A percentile compares a stretch with the other conserved stretches of the same genome.
Evolutionary conservation across 1,140 invertebrate species (phyloP).

Genomic region (Cotesia chilonis): DNA sequence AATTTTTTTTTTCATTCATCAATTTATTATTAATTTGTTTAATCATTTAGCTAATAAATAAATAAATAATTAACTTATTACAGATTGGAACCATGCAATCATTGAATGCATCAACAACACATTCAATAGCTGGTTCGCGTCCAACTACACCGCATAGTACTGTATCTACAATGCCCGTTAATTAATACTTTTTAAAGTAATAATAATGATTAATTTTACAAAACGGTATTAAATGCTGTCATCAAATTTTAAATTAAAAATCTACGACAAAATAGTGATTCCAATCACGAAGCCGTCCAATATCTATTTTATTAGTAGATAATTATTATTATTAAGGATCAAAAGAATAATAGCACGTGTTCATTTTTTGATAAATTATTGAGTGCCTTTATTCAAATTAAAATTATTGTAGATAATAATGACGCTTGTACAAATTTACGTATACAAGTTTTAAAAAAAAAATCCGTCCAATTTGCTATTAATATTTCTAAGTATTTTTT

Average conservation of each 20-base stretch:
- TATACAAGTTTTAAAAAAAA: background rate
- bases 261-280: no score
- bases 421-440: background rate
- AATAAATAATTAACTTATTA: slow-evolving; percentile 38
- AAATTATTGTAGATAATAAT: slow-evolving; percentile 9
- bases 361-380: no score
- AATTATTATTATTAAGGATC: no score
- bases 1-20: slow-evolving; percentile 54
- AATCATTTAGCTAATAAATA: slow-evolving; percentile 16
- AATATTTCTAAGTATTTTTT: slow-evolving; percentile 1
- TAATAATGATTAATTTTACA: background rate
- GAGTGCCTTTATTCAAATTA: no score
- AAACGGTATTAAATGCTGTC: background rate
- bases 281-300: no score
- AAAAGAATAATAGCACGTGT: no score
- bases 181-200: slow-evolving; percentile 44
- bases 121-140: slow-evolving; percentile 83
- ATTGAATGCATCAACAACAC: slow-evolving; percentile 81
- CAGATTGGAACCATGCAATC: slow-evolving; percentile 91
- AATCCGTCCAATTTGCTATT: slow-evolving; percentile 30
- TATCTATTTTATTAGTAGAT: no score
- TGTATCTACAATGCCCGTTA: slow-evolving; percentile 83
- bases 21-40: background rate
- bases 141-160: slow-evolving; percentile 89
- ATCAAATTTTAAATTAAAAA: no score